phyloP scores from a whole-genome alignment of 2,888 invertebrate genomes.

The Drosophila fulvimacula region DNA sequence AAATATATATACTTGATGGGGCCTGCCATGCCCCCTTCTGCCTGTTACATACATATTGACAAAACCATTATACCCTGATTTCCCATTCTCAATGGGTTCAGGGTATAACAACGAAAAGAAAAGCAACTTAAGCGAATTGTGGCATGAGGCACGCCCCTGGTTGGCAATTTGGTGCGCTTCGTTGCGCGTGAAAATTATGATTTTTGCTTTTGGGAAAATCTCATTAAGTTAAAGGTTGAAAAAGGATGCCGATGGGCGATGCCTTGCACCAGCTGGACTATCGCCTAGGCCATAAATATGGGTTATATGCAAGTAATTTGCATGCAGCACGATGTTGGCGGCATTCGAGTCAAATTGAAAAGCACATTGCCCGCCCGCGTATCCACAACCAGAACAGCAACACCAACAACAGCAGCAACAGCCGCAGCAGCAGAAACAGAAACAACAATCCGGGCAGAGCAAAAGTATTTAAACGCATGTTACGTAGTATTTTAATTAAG shows the following conservation, averaged over 20 bases:
- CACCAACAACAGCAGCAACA: neutral
- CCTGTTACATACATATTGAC: too few species aligned
- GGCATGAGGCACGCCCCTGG: slow-evolving; percentile 69
- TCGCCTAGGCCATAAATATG: slow-evolving; percentile 62
- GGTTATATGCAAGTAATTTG: slow-evolving; percentile 64
- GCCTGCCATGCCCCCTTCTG: too few species aligned
- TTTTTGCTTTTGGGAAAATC: slow-evolving; percentile 71
- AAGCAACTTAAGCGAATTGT: slow-evolving; percentile 51
- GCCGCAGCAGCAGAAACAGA: neutral
- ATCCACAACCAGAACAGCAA: slow-evolving; percentile 16
- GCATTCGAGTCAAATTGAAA: slow-evolving; percentile 68
- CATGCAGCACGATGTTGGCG: slow-evolving; percentile 42
- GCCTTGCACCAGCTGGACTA: slow-evolving; percentile 12
- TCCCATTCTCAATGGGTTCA: too few species aligned
- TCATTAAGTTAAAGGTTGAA: slow-evolving; percentile 65
- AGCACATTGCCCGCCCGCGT: slow-evolving; percentile 48
- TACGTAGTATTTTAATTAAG: slow-evolving; percentile 71
- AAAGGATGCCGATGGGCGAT: slow-evolving; percentile 70
- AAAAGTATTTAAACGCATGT: slow-evolving; percentile 25
- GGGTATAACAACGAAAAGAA: slow-evolving; percentile 11
- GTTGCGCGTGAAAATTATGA: slow-evolving; percentile 79
- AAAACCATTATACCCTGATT: too few species aligned
- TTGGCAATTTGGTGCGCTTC: slow-evolving; percentile 71
- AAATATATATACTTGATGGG: too few species aligned
- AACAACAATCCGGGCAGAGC: neutral